Evolutionary conservation across 2,113 vertebrate species (phyloP), one percentile per base, ranked within the genome.

Genomic region (Stercorarius parasiticus): DNA sequence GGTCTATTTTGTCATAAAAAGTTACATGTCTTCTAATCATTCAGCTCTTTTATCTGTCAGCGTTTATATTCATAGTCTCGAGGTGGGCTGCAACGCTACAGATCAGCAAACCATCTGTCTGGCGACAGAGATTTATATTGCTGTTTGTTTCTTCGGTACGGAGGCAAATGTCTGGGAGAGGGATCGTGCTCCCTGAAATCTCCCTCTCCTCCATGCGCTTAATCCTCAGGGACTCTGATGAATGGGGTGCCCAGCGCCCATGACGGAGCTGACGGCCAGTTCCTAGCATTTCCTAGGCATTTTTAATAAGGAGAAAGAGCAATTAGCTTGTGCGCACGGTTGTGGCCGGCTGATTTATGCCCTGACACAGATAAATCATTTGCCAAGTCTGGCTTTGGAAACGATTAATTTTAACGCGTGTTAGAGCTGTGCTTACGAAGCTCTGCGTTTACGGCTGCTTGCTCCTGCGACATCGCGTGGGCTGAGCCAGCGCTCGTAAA

Each of bases 81-180:
- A 69, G 80, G 82, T 78, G 82, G 89, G 82, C 47, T 77, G 32
- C 82, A 42, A 8, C 1, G 12, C 84, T 6, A 3, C 29, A 58
- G 70, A 89, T 89, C 93, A 94, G 61, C 13, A 10, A 81, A 55
- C 80, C 86, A 61, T 93, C 93, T 90, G 92, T 25, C 81, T 84
- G 83, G 32, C 5, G 61, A 50, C 76, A 49, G 55, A 88, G 95
- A 95, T 84, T 87, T 64, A 82, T 88, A 3, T 13, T n/a, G 65
- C 93, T 83, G 85, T 90, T 95, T 86, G 83, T 71, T 82, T 36
- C 85, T 50, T 36, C 5, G 21, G 19, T 82, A 26, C 0, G 15
- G 30, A 93, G 70, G 84, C 43, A 17, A 94, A 59, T 34, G 85
- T 84, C 82, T 90, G 85, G 53, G 92, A 87, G 88, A 43, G 61